Evolutionary conservation across 2,797 vertebrate species (phyloP).

Genomic region (Acridotheres tristis): DNA sequence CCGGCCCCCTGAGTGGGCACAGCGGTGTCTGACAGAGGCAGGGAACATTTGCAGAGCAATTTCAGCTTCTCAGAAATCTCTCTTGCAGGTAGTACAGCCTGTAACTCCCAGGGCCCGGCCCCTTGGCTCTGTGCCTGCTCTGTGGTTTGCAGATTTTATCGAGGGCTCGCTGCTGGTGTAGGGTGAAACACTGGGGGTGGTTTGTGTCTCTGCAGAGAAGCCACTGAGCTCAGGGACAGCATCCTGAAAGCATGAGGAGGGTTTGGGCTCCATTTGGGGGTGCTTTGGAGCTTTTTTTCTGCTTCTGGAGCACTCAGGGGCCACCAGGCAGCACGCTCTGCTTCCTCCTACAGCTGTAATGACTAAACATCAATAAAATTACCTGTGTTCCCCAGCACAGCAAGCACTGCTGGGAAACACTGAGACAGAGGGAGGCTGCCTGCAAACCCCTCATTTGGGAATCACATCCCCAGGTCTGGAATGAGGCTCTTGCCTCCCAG

Average conservation of each 20-base stretch:
- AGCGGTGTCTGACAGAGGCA: not conserved
- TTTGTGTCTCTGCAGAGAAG: not conserved
- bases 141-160: slow-evolving; percentile 12
- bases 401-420: not conserved
- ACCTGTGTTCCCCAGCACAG: accelerated
- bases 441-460: not conserved
- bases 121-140: not conserved
- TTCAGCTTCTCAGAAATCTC: not conserved
- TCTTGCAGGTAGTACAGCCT: not conserved
- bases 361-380: not conserved
- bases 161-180: not conserved
- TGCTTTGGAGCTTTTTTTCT: not conserved
- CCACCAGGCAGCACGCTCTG: accelerated
- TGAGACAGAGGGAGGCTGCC: not conserved
- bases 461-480: not conserved
- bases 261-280: not conserved
- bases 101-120: not conserved
- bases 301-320: not conserved
- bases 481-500: not conserved
- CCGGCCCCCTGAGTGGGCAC: accelerated
- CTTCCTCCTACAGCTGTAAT: not conserved
- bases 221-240: not conserved
- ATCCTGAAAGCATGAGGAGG: not conserved
- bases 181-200: not conserved
- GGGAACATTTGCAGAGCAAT: not conserved